Evolutionary conservation across 2,113 vertebrate genomes (phyloP), one percentile per base, ranked within the genome.

Genomic region (Hippopotamus amphibius): DNA sequence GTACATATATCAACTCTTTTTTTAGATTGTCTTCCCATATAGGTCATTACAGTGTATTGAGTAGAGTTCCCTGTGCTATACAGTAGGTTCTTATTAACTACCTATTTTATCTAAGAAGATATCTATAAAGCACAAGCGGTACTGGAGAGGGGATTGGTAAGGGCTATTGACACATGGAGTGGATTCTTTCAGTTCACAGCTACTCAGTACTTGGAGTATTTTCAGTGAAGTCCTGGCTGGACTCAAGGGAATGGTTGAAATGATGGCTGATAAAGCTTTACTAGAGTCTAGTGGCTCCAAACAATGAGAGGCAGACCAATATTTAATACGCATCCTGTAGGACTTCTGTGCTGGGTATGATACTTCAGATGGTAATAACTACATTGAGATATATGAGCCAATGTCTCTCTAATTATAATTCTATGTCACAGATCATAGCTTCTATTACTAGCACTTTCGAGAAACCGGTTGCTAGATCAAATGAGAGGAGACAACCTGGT

Each of bases 401-500:
- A 17, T 41, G 79, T 91, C 46, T 93, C 81, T 95, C 41, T n/a
- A 24, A 74, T 43, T 85, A 24, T 13, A 93, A 94, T 43, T 83
- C 57, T 37, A 33, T 12, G 16, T 17, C 46, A 92, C 68, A 93
- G 26, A 77, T 16, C 55, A 19, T 1, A 33, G 26, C 21, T 91
- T 81, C 55, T 80, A 61, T 11, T 24, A 80, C 63, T 4, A 63
- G n/a, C 15, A 48, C 50, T 85, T 94, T 41, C 0, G 19, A 77
- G 96, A 80, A 88, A 66, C 11, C 50, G 12, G 26, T 74, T 89
- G 83, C 50, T 83, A 65, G 63, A 57, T 61, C 46, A 96, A 92
- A 93, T 6, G 30, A 77, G 41, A 80, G 71, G 33, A 63, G 59
- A 80, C 26, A 68, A 50, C 0, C 1, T 71, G 26, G 7, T 61